Evolutionary conservation across 2,113 vertebrate species (phyloP).

Genomic region (Tympanuchus pallidicinctus): DNA sequence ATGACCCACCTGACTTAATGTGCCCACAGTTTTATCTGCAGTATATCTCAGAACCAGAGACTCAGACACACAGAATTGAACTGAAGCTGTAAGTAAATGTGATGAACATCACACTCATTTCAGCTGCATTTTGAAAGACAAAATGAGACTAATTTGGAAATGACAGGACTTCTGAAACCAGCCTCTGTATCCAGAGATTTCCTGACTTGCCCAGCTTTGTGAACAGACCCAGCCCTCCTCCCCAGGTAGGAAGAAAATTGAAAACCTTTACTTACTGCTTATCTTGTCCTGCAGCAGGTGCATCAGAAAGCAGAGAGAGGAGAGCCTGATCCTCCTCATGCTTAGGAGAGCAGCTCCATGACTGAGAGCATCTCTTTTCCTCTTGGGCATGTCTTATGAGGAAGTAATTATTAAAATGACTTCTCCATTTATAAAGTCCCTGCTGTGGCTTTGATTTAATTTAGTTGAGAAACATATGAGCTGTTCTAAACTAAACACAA

Average conservation of each 20-base stretch:
- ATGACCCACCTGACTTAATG: neutral
- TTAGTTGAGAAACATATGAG: conserved; percentile 5
- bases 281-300: conserved; percentile 13
- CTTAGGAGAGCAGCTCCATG: conserved; percentile 45
- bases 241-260: neutral
- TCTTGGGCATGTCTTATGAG: conserved; percentile 45
- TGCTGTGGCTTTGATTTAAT: neutral
- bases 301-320: conserved; percentile 59
- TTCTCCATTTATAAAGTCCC: conserved; percentile 60
- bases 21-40: neutral
- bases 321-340: conserved; percentile 30
- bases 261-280: conserved; percentile 66
- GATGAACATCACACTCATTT: neutral
- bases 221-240: neutral
- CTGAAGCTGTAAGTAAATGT: neutral
- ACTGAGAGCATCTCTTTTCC: conserved; percentile 42
- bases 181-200: neutral
- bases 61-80: neutral
- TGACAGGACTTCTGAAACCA: neutral
- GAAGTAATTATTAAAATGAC: conserved; percentile 46
- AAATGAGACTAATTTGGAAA: neutral
- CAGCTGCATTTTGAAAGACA: neutral
- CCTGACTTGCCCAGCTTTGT: neutral
- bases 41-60: neutral
- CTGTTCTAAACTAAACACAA: conserved; percentile 26